These are phyloP conservation scores for Cololabis saira DNA, from an alignment of 2,113 vertebrate genomes.

Conservation along the genomic window DNA sequence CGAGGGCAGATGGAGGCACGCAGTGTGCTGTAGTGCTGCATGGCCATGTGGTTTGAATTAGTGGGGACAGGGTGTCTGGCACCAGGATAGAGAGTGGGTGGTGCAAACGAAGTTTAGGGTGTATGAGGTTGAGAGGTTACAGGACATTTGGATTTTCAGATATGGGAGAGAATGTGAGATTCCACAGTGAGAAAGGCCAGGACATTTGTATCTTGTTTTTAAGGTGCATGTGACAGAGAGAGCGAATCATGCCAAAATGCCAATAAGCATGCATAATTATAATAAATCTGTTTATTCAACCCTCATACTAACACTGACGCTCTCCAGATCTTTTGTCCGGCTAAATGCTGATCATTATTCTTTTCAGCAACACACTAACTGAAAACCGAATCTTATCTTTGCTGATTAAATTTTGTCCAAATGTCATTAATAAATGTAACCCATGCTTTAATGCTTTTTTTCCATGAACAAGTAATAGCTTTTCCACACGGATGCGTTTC, in stretches of 20 bases:
- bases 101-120: constrained; percentile 69
- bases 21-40: constrained; percentile 75
- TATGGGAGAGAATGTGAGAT: constrained; percentile 58
- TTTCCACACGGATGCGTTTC: too few species aligned
- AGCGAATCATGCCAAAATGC: constrained; percentile 13
- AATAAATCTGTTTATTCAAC: too few species aligned
- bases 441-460: too few species aligned
- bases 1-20: constrained; percentile 69
- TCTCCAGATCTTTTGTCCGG: too few species aligned
- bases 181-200: constrained; percentile 39
- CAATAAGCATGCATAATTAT: not conserved
- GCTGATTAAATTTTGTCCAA: too few species aligned
- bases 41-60: constrained; percentile 85
- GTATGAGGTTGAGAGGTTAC: constrained; percentile 76
- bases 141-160: constrained; percentile 77
- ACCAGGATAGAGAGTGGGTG: constrained; percentile 76
- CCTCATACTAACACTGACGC: too few species aligned
- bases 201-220: constrained; percentile 36
- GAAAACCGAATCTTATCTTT: too few species aligned
- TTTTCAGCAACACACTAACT: too few species aligned
- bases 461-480: too few species aligned
- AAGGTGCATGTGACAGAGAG: constrained; percentile 27
- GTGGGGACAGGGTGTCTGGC: constrained; percentile 83
- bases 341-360: too few species aligned
- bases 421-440: too few species aligned